Percentiles rank a stretch among this genome's conserved stretches.
Evolutionary conservation across 2,797 vertebrate species (phyloP).

Genomic region (Pseudotriccus pelzelni): DNA sequence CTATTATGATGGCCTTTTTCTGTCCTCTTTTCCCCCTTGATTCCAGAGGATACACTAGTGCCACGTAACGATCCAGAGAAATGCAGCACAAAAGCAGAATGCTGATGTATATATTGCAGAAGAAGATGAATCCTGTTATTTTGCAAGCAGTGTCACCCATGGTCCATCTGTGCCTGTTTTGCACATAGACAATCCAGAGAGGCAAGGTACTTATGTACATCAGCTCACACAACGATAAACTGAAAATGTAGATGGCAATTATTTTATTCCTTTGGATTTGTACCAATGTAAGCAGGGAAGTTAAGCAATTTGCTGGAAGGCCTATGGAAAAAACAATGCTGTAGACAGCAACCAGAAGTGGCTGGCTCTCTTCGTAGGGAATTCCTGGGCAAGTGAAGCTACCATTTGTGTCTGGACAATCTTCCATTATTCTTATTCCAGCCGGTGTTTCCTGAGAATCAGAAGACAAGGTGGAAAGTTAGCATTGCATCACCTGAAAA

Average conservation of each 20-base stretch:
- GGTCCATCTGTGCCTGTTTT: slow-evolving; percentile 71
- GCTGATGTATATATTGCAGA: slow-evolving; percentile 93
- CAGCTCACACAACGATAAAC: slow-evolving; percentile 87
- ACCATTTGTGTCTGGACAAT: neutral
- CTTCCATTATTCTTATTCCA: neutral
- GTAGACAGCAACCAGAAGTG: slow-evolving; percentile 80
- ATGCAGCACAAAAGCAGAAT: slow-evolving; percentile 90
- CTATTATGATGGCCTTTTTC: slow-evolving; percentile 62
- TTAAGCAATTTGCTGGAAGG: slow-evolving; percentile 85
- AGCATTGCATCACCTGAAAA: neutral
- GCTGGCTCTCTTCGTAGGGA: slow-evolving; percentile 60
- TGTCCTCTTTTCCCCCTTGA: slow-evolving; percentile 76
- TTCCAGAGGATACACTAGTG: slow-evolving; percentile 82
- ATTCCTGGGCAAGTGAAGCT: neutral
- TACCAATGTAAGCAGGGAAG: slow-evolving; percentile 76
- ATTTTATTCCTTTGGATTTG: slow-evolving; percentile 80
- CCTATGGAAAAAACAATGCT: slow-evolving; percentile 78
- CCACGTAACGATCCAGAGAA: slow-evolving; percentile 87
- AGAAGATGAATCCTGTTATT: slow-evolving; percentile 86
- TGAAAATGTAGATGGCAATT: slow-evolving; percentile 85
- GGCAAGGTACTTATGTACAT: slow-evolving; percentile 87
- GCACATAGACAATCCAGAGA: slow-evolving; percentile 84
- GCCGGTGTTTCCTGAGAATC: slow-evolving; percentile 44
- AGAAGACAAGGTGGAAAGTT: neutral
- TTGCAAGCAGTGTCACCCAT: slow-evolving; percentile 72